These are phyloP conservation scores for Pachypsylla venusta DNA, from an alignment of 1,140 invertebrate species.

Conservation along the genomic window DNA sequence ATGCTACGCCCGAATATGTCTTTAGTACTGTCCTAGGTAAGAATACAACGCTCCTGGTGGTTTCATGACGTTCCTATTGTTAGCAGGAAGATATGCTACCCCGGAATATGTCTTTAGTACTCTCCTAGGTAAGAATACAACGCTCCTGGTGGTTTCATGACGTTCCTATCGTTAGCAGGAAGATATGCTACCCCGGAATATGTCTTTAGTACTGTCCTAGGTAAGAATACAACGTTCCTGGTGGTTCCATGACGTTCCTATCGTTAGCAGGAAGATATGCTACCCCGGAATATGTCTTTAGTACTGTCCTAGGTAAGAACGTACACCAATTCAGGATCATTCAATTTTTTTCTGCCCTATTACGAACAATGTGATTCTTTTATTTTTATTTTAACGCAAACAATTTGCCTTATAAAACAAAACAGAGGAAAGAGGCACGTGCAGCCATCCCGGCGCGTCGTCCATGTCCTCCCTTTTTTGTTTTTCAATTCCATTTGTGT, in stretches of 20 bases:
- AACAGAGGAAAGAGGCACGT: too few relatives aligned
- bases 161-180: conserved; percentile 69
- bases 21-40: conserved; percentile 27
- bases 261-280: conserved; percentile 71
- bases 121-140: conserved; percentile 47
- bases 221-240: conserved; percentile 66
- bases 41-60: conserved; percentile 61
- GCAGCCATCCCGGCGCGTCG: too few relatives aligned
- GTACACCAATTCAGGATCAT: conserved; percentile 17
- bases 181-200: conserved; percentile 40
- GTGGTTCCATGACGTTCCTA: conserved; percentile 67
- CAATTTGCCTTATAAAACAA: too few relatives aligned
- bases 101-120: not conserved
- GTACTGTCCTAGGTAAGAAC: conserved; percentile 28
- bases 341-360: conserved; percentile 10
- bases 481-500: too few relatives aligned
- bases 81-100: conserved; percentile 60
- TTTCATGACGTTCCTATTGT: conserved; percentile 67
- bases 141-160: conserved; percentile 74
- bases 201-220: conserved; percentile 17
- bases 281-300: not conserved
- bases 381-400: too few relatives aligned
- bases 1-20: conserved; percentile 31
- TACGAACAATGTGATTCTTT: conserved; percentile 8
- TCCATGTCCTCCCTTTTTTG: too few relatives aligned